Percentiles rank a stretch among this genome's conserved stretches.
Conservation (phyloP, 2,113 vertebrate genomes). For the Vimba vimba region DNA sequence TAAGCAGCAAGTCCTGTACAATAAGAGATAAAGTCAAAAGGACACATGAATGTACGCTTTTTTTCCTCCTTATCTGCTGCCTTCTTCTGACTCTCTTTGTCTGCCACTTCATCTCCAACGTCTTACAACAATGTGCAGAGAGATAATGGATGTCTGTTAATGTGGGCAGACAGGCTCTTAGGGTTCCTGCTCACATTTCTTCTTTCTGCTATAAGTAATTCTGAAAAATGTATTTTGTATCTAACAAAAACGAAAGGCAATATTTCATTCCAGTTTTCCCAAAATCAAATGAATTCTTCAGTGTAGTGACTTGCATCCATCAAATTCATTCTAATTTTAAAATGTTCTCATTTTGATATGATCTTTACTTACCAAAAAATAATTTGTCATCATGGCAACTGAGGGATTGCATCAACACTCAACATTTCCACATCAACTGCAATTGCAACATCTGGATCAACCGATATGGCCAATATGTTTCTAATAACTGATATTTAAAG, state of each 20-base stretch:
- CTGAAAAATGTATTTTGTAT: not conserved
- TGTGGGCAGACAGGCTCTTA: slow-evolving; percentile 13
- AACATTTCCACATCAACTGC: not conserved
- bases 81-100: slow-evolving; percentile 37
- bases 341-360: not conserved
- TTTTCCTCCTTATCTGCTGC: slow-evolving; percentile 40
- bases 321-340: not conserved
- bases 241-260: not conserved
- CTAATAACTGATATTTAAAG: not conserved
- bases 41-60: not conserved
- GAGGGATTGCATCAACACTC: not conserved
- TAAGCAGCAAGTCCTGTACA: not conserved
- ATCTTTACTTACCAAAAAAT: not conserved
- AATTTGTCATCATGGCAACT: not conserved
- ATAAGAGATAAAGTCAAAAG: not conserved
- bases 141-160: slow-evolving; percentile 54
- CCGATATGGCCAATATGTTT: not conserved
- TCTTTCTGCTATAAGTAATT: not conserved
- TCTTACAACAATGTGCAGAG: slow-evolving; percentile 41
- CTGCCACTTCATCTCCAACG: slow-evolving; percentile 35
- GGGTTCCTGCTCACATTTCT: not conserved
- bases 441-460: not conserved
- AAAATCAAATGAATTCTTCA: not conserved
- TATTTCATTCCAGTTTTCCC: not conserved
- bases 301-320: not conserved